phyloP scores from a whole-genome alignment of 2,113 vertebrate species.

The Noctilio leporinus region DNA sequence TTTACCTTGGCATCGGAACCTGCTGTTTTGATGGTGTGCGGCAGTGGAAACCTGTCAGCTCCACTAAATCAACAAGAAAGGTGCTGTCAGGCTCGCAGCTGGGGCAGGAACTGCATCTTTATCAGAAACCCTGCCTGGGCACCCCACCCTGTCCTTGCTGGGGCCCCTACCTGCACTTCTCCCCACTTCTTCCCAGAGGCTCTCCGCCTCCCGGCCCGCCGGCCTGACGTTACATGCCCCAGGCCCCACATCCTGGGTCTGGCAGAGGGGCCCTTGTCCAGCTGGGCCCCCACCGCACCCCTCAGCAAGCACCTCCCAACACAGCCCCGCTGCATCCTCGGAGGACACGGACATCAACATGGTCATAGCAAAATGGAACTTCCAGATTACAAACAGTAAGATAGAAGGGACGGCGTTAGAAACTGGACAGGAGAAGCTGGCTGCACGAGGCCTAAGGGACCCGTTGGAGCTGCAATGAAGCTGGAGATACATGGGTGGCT shows the following conservation, averaged over 20 bases:
- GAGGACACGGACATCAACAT: too few species aligned
- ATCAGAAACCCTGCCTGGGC: neutral
- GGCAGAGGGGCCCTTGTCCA: neutral
- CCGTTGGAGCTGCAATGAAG: too few species aligned
- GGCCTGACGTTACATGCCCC: neutral
- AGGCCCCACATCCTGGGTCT: neutral
- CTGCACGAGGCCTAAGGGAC: too few species aligned
- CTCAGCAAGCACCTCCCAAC: neutral
- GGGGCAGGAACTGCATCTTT: neutral
- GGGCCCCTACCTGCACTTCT: neutral
- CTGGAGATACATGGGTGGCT: too few species aligned
- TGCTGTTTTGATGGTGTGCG: neutral
- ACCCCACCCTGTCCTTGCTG: neutral
- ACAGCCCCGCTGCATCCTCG: neutral
- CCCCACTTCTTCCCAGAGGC: neutral
- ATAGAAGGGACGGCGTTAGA: too few species aligned
- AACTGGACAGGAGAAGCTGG: too few species aligned
- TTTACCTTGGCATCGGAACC: neutral
- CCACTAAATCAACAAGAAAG: neutral
- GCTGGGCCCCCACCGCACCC: neutral
- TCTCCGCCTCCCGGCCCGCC: neutral
- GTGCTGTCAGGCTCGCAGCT: neutral
- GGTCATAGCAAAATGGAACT: too few species aligned
- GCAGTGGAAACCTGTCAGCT: neutral
- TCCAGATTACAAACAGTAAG: too few species aligned